These are phyloP conservation scores for Melospiza georgiana DNA, from an alignment of 2,113 vertebrate species.

Conservation along the genomic window DNA sequence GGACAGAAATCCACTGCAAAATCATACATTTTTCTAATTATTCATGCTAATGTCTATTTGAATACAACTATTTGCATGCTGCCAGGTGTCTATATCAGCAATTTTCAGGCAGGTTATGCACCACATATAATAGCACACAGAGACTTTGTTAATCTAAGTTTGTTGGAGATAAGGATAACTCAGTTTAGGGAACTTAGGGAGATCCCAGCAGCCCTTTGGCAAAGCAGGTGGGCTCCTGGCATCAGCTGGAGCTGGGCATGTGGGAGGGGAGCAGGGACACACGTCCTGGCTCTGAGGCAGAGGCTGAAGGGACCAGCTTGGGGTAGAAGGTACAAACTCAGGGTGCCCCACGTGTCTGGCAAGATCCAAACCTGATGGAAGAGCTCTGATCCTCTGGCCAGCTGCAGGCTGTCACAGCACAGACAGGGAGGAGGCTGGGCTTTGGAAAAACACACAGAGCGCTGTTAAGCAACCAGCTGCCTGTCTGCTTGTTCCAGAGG, in stretches of 20 bases:
- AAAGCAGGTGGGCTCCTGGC: not conserved
- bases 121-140: not conserved
- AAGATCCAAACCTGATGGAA: not conserved
- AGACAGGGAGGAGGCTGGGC: not conserved
- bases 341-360: not conserved
- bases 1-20: not conserved
- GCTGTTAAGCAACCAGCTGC: not conserved
- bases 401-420: constrained; percentile 5
- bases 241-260: not conserved
- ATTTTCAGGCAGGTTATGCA: constrained; percentile 1
- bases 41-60: not conserved
- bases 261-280: not conserved
- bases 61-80: not conserved
- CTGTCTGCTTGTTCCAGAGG: not conserved
- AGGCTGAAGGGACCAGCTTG: not conserved
- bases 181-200: not conserved
- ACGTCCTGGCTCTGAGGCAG: rapidly evolving
- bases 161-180: not conserved
- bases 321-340: not conserved
- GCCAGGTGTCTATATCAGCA: not conserved
- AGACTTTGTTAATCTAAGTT: not conserved
- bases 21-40: not conserved
- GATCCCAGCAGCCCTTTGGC: not conserved
- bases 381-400: not conserved
- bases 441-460: not conserved